A percentile compares a stretch with the other conserved stretches of the same genome.
phyloP scores from a whole-genome alignment of 2,888 invertebrate genomes.

The Molanna angustata region DNA sequence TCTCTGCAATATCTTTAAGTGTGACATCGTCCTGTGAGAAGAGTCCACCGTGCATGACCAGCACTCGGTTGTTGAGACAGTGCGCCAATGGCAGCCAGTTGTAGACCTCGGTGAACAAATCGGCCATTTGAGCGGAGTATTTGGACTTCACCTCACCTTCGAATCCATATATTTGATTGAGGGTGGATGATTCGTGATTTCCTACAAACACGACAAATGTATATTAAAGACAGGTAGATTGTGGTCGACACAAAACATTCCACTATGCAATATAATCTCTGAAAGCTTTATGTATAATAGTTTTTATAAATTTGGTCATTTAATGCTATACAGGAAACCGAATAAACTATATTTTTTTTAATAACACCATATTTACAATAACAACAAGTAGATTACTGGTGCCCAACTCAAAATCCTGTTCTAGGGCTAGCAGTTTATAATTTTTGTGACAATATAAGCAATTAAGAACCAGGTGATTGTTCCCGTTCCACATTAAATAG shows the following conservation, averaged over 20 bases:
- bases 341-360: too few relatives aligned
- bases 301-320: too few relatives aligned
- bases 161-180: conserved; percentile 99
- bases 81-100: conserved; percentile 96
- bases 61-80: conserved; percentile 75
- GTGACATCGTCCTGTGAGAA: conserved; percentile 93
- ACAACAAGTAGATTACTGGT: too few relatives aligned
- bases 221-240: not conserved
- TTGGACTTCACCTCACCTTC: conserved; percentile 97
- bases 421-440: too few relatives aligned
- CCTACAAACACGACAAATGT: conserved; percentile 53
- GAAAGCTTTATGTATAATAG: too few relatives aligned
- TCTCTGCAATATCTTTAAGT: conserved; percentile 85
- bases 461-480: too few relatives aligned
- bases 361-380: too few relatives aligned
- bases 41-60: conserved; percentile 98
- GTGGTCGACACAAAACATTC: too few relatives aligned
- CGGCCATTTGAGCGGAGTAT: conserved; percentile 92
- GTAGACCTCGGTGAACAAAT: conserved; percentile 97
- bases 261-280: too few relatives aligned
- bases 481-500: too few relatives aligned
- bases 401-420: too few relatives aligned
- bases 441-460: too few relatives aligned
- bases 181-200: conserved; percentile 97
- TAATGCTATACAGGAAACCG: not conserved